These are phyloP conservation scores for Palloptera scutellata DNA, from an alignment of 2,888 invertebrate genomes.

Conservation along the genomic window DNA sequence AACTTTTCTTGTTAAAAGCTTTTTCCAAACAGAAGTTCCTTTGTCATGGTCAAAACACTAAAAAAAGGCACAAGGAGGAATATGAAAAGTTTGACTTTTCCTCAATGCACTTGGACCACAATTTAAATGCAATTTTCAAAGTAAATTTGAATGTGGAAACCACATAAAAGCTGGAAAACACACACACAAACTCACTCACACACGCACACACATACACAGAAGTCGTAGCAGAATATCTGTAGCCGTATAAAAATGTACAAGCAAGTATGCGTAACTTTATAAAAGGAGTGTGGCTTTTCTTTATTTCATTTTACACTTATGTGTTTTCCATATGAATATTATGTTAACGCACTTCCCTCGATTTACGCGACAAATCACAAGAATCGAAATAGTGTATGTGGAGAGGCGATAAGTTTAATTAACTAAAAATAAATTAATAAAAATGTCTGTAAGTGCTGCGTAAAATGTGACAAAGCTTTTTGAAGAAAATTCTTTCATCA, in stretches of 20 bases:
- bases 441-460: no score
- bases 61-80: slow-evolving; percentile 16
- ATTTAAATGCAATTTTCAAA: slow-evolving; percentile 54
- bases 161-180: no score
- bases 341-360: not conserved
- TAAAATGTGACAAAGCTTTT: no score
- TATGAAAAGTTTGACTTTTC: slow-evolving; percentile 36
- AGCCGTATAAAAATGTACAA: slow-evolving; percentile 10
- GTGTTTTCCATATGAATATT: slow-evolving; percentile 16
- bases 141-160: slow-evolving; percentile 46
- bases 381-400: no score
- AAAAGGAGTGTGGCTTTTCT: slow-evolving; percentile 16
- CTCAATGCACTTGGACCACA: slow-evolving; percentile 45
- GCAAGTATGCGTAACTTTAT: slow-evolving; percentile 11
- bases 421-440: no score
- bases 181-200: slow-evolving; percentile 1
- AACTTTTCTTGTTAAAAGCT: slow-evolving; percentile 57
- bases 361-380: no score
- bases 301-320: slow-evolving; percentile 4
- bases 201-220: slow-evolving; percentile 8
- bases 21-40: slow-evolving; percentile 41
- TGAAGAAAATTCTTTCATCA: no score
- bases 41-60: slow-evolving; percentile 37
- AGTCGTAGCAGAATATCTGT: slow-evolving; percentile 1
- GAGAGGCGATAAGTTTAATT: no score